A percentile compares a stretch with the other conserved stretches of the same genome.
phyloP scores from a whole-genome alignment of 2,113 vertebrate genomes.

The Psilopsiagon aurifrons region DNA sequence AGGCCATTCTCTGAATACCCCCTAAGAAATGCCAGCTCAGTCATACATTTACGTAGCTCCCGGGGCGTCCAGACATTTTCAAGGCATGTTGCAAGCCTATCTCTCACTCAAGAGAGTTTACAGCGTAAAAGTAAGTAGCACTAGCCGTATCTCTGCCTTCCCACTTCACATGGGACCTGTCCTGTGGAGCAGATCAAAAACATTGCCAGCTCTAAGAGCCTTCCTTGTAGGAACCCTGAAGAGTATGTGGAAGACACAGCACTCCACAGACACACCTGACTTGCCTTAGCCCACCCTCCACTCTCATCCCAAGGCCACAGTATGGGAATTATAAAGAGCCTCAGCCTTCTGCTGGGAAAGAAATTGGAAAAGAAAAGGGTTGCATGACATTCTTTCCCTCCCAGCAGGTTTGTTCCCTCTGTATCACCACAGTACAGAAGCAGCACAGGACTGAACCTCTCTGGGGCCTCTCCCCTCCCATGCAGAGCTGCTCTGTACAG shows the following conservation, averaged over 20 bases:
- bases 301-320: background rate
- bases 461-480: background rate
- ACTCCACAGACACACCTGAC: background rate
- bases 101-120: background rate
- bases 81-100: background rate
- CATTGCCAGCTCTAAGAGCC: background rate
- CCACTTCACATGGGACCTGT: fast-evolving
- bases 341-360: background rate
- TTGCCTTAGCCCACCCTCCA: background rate
- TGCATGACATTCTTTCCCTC: background rate
- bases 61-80: background rate
- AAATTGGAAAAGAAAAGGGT: background rate
- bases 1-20: background rate
- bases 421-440: background rate
- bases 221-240: background rate
- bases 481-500: background rate
- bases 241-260: background rate
- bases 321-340: background rate
- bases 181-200: background rate
- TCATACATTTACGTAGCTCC: background rate
- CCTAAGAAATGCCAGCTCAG: background rate
- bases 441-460: background rate
- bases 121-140: background rate
- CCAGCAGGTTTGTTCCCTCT: background rate
- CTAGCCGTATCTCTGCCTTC: background rate